These are phyloP conservation scores for Craterocephalus amniculus DNA, from an alignment of 2,797 vertebrate genomes.

Conservation along the genomic window DNA sequence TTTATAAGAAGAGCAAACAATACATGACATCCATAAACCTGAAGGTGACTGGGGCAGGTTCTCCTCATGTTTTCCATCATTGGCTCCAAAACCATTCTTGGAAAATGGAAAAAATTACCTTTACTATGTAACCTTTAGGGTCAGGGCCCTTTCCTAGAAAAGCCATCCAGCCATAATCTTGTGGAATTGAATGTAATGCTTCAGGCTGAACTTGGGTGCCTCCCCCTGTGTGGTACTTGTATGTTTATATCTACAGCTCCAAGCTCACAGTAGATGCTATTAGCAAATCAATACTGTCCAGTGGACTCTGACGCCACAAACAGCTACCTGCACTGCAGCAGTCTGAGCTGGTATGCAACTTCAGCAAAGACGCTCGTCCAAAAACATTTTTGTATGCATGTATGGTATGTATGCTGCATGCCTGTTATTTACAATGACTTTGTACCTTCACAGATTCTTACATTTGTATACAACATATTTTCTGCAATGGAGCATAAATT, in stretches of 20 bases:
- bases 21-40: not conserved
- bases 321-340: conserved; percentile 40
- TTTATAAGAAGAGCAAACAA: conserved; percentile 2
- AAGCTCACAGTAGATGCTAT: conserved; percentile 40
- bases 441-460: not conserved
- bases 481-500: conserved; percentile 44
- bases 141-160: conserved; percentile 36
- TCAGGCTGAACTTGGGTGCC: conserved; percentile 18
- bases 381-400: conserved; percentile 4
- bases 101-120: conserved; percentile 46
- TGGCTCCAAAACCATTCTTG: conserved; percentile 12
- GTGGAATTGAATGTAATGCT: conserved; percentile 33
- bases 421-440: not conserved
- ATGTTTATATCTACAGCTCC: conserved; percentile 25
- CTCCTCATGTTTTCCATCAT: conserved; percentile 17
- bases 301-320: conserved; percentile 37
- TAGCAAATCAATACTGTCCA: conserved; percentile 61
- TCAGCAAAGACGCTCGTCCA: conserved; percentile 30
- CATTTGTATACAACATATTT: conserved; percentile 23
- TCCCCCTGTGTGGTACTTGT: conserved; percentile 31
- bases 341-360: conserved; percentile 34
- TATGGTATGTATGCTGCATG: not conserved
- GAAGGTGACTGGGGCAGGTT: not conserved
- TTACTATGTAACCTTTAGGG: conserved; percentile 41
- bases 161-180: conserved; percentile 44